These are phyloP conservation scores for Stenotaenia linearis DNA, from an alignment of 2,888 invertebrate genomes.

Conservation along the genomic window DNA sequence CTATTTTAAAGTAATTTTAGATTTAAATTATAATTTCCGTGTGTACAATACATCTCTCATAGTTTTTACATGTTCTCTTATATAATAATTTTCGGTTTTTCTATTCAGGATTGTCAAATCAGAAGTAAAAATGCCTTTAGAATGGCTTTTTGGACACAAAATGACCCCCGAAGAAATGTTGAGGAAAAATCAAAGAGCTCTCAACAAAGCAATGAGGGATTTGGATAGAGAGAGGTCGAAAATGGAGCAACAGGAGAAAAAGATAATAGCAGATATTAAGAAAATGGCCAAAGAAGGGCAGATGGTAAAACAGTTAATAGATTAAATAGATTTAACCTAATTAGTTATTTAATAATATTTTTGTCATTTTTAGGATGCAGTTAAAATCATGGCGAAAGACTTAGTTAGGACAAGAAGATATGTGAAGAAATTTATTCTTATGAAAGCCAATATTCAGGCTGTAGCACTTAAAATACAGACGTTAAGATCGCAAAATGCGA, in stretches of 20 bases:
- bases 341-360: not conserved
- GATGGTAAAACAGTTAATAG: slow-evolving; percentile 64
- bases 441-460: slow-evolving; percentile 98
- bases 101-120: not conserved
- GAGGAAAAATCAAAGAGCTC: slow-evolving; percentile 92
- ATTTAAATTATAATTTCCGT: not conserved
- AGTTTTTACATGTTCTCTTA: not conserved
- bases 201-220: slow-evolving; percentile 97
- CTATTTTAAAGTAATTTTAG: too few relatives aligned
- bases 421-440: slow-evolving; percentile 96
- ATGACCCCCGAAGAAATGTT: slow-evolving; percentile 97
- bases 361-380: slow-evolving; percentile 70
- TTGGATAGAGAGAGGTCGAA: slow-evolving; percentile 86
- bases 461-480: slow-evolving; percentile 97
- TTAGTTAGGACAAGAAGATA: slow-evolving; percentile 89
- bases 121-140: slow-evolving; percentile 45
- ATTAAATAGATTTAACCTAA: not conserved
- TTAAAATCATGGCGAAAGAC: slow-evolving; percentile 99
- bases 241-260: slow-evolving; percentile 99
- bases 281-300: slow-evolving; percentile 98
- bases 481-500: slow-evolving; percentile 93
- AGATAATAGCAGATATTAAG: slow-evolving; percentile 95
- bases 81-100: not conserved
- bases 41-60: not conserved
- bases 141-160: slow-evolving; percentile 93